Base-by-base conservation (phyloP, 2,113 vertebrate species). In the Ploceus nigricollis region DNA sequence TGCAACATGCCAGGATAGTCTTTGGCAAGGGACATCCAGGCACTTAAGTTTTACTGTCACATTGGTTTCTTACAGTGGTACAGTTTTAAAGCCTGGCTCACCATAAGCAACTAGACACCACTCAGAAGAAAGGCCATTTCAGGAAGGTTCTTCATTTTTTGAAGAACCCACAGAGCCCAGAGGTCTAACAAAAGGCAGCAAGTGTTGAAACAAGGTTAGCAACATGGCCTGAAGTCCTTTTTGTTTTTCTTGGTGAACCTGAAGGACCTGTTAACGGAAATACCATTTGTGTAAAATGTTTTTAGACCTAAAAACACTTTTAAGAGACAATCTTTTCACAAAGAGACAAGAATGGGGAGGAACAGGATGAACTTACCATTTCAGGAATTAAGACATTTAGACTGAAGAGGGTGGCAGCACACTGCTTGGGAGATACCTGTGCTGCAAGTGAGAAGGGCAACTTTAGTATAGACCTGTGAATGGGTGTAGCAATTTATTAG, bases 61-160 rank as follows among this genome's bases (percentile, higher is more conserved):
- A 89, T n/a, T 0, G 2, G 79, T 72, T 65, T 56, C 82, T 64
- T 89, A 79, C 51, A 87, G 88, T 31, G 75, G 51, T 23, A 45
- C 63, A 13, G 73, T 92, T 97, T 96, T 93, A 96, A 94, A 94
- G 56, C 19, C n/a, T 72, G 68, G 82, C 82, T 91, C 39, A 78
- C 61, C 4, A 0, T 13, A 5, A 94, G 81, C 68, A 82, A 89
- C 42, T 20, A 72, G 88, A 94, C 90, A 89, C 91, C 22, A 13
- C 63, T 50, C 42, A 65, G 31, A 91, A 88, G 15, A 83, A 94
- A 94, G 73, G 89, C 79, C 91, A 72, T 93, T 93, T 96, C 88
- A 89, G 94, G 95, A 93, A n/a, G n/a, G n/a, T n/a, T n/a, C n/a
- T n/a, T n/a, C n/a, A 70, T 86, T 63, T 20, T 47, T 14, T 53